Conservation (phyloP, 2,888 invertebrate genomes). For the Oscheius sp. region DNA sequence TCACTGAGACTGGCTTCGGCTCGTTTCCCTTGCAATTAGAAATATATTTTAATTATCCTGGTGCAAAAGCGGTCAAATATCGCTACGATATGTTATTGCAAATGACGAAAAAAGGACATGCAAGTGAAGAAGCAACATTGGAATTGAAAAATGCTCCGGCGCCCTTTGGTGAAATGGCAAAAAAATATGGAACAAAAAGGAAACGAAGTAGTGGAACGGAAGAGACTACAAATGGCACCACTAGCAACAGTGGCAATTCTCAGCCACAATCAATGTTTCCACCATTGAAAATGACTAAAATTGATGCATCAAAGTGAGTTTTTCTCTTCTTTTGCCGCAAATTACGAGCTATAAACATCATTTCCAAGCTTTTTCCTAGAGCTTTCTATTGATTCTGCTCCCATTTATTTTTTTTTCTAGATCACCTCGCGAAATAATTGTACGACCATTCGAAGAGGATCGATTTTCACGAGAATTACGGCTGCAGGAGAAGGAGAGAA, state of each 20-base stretch:
- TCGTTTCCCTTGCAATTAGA: conserved; percentile 13
- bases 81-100: conserved; percentile 32
- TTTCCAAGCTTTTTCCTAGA: too few relatives aligned
- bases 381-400: not conserved
- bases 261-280: not conserved
- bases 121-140: conserved; percentile 17
- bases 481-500: conserved; percentile 27
- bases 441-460: conserved; percentile 6
- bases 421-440: not conserved
- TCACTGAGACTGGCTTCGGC: conserved; percentile 31
- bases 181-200: conserved; percentile 12
- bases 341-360: too few relatives aligned
- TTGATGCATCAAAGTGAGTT: not conserved
- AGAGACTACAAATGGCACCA: not conserved
- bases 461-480: not conserved
- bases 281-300: conserved; percentile 12
- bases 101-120: not conserved
- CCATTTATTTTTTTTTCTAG: not conserved
- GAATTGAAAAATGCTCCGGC: conserved; percentile 35
- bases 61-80: conserved; percentile 36
- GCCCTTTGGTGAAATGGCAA: conserved; percentile 19
- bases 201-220: conserved; percentile 26
- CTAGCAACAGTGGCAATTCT: not conserved
- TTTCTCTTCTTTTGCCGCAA: not conserved
- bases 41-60: conserved; percentile 32